A percentile compares a stretch with the other conserved stretches of the same genome.
phyloP scores from a whole-genome alignment of 37 sponge, comb jelly and placozoan genomes.

The Axinella damicornis region DNA sequence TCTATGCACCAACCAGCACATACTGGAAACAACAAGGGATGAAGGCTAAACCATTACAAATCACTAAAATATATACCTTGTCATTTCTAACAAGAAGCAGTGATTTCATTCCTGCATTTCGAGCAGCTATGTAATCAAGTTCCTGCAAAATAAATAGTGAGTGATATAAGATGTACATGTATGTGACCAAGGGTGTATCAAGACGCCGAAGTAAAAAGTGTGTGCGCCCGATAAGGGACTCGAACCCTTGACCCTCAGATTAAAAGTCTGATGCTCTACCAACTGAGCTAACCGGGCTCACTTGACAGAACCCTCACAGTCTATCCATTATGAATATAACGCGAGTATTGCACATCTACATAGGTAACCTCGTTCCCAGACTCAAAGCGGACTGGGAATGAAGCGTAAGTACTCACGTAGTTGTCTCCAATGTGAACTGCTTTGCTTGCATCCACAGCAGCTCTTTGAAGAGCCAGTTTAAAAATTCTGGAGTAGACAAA shows the following conservation, averaged over 20 bases:
- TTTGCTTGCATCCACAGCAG: background rate
- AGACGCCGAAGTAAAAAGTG: slow-evolving; percentile 25
- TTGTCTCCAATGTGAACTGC: slow-evolving; percentile 53
- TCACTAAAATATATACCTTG: background rate
- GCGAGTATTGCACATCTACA: too few relatives aligned
- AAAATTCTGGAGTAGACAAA: slow-evolving; percentile 41
- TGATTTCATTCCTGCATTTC: slow-evolving; percentile 36
- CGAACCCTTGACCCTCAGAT: slow-evolving; percentile 93
- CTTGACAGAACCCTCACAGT: background rate
- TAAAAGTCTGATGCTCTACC: slow-evolving; percentile 97
- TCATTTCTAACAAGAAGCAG: slow-evolving; percentile 29
- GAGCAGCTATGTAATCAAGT: slow-evolving; percentile 49
- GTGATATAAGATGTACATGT: too few relatives aligned
- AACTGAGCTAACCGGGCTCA: slow-evolving; percentile 90
- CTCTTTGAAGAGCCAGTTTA: slow-evolving; percentile 32
- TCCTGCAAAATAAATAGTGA: slow-evolving; percentile 3
- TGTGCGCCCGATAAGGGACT: slow-evolving; percentile 87
- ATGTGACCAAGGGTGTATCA: too few relatives aligned
- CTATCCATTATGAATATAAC: background rate
- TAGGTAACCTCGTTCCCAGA: too few relatives aligned
- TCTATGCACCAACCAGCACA: too few relatives aligned
- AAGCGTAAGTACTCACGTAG: slow-evolving; percentile 20
- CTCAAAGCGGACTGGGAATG: background rate
- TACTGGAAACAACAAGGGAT: too few relatives aligned
- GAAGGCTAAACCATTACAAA: too few relatives aligned